phyloP scores from a whole-genome alignment of 2,113 vertebrate species.

The Pteruthius melanotis region DNA sequence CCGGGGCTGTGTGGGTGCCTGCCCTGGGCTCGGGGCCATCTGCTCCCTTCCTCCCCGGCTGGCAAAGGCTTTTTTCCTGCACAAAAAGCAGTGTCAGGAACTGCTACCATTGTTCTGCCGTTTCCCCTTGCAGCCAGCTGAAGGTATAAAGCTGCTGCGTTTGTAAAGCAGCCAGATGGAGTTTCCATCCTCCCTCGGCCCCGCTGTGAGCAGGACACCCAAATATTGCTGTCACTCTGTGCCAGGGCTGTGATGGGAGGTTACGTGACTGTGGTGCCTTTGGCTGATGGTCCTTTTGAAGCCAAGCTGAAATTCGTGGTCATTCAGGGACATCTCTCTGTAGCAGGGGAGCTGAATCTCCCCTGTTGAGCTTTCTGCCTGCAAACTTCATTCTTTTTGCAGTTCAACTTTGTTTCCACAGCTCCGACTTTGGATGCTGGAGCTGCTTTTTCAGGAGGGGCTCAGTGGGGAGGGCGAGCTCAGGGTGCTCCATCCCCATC shows the following conservation, averaged over 20 bases:
- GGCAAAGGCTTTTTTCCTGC: conserved; percentile 11
- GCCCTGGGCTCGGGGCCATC: not conserved
- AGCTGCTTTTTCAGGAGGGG: not conserved
- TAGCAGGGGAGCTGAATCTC: not conserved
- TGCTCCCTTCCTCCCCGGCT: not conserved
- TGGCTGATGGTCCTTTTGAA: not conserved
- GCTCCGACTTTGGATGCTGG: not conserved
- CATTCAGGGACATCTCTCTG: not conserved
- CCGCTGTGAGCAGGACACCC: not conserved
- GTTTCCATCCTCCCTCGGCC: not conserved
- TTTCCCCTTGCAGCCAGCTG: conserved; percentile 6
- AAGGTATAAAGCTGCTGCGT: not conserved
- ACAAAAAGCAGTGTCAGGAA: not conserved
- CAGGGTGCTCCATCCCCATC: not conserved
- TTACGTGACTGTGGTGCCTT: not conserved
- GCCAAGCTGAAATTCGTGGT: not conserved
- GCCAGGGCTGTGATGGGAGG: not conserved
- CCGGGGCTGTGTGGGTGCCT: not conserved
- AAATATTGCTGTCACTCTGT: not conserved
- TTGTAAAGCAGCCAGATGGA: not conserved
- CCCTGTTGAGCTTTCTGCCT: not conserved
- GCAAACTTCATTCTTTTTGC: not conserved
- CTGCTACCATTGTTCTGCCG: conserved; percentile 1
- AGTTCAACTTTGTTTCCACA: not conserved
- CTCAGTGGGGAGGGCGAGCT: accelerated